Base-by-base conservation (phyloP, 1,140 invertebrate species). In the Idris sp. region DNA sequence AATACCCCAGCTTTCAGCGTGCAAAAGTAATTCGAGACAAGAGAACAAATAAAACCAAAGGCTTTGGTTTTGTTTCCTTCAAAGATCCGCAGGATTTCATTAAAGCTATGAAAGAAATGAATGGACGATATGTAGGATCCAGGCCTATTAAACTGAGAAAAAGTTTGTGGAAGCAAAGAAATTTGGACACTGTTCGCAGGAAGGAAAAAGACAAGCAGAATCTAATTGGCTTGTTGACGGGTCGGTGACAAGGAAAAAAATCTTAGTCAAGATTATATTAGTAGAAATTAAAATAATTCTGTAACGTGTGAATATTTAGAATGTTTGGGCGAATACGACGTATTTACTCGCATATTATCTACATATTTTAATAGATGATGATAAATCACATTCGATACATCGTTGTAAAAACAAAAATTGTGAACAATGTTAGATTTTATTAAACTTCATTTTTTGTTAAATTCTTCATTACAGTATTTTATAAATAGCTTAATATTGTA, bases 61-160 rank as follows among this genome's bases (percentile, higher is more conserved):
- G 98, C 4, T 99, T 98, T 88, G 98, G 98, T 4, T 99, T 99
- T 86, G 96, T 99, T 25, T 99, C 97, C 77, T 99, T 99, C 83
- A 97, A 96, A 83, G 97, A 99, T 87, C 97, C 98, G 0, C 93
- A 94, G 28, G 98, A 99, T 86, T 99, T 99, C 81, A 97, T 98
- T 26, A 93, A 95, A 81, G 98, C 98, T 6, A 99, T 99, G 93
- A 96, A 98, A 81, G 98, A 99, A 90, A 97, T 99, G 94, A 97
- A 96, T 81, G 95, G 95, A 49, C 90, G 94, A 28, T 99, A 99
- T 84, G 98, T 99, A 1, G 98, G 98, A 10, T 99, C 97, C 81
- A 90, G 98, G 15, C 98, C 98, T 1, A 99, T 99, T 51, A 99
- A 99, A 86, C 87, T 99, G 19, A 87, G 98, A 1, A 99, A 99